Conservation (phyloP, 1,140 invertebrate species). For the Diachasma alloeum region DNA sequence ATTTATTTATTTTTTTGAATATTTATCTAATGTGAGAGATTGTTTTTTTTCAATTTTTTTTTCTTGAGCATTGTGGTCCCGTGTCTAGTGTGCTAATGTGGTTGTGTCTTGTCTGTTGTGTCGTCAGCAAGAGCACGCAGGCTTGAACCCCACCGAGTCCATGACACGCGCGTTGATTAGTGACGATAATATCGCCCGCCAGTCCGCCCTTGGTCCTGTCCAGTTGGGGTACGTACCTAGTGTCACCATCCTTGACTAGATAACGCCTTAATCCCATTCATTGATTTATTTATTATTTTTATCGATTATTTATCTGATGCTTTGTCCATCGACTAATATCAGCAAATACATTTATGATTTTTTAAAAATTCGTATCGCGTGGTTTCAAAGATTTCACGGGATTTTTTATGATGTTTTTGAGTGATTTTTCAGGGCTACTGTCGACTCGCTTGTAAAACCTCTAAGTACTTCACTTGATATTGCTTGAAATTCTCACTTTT, state of each 20-base stretch:
- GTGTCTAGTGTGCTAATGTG: conserved; percentile 69
- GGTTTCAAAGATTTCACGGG: no score
- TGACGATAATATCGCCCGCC: conserved; percentile 84
- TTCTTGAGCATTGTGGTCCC: conserved; percentile 54
- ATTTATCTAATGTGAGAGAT: background rate
- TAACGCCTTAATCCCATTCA: conserved; percentile 18
- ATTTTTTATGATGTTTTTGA: background rate
- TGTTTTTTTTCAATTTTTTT: conserved; percentile 9
- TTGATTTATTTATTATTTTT: background rate
- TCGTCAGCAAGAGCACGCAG: conserved; percentile 85
- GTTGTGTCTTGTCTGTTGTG: conserved; percentile 72
- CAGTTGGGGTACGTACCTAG: conserved; percentile 87
- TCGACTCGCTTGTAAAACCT: background rate
- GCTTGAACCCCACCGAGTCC: conserved; percentile 87
- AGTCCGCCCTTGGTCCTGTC: conserved; percentile 82
- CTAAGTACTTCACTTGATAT: background rate
- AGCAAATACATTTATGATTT: no score
- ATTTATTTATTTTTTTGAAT: background rate
- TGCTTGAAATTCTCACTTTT: background rate
- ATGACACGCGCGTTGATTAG: conserved; percentile 91
- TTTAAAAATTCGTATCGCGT: no score
- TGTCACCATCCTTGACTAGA: conserved; percentile 45
- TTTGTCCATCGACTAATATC: no score
- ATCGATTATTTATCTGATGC: background rate
- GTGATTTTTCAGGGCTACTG: background rate